Conservation (phyloP, 2,888 invertebrate species). For the Andricus curvator region DNA sequence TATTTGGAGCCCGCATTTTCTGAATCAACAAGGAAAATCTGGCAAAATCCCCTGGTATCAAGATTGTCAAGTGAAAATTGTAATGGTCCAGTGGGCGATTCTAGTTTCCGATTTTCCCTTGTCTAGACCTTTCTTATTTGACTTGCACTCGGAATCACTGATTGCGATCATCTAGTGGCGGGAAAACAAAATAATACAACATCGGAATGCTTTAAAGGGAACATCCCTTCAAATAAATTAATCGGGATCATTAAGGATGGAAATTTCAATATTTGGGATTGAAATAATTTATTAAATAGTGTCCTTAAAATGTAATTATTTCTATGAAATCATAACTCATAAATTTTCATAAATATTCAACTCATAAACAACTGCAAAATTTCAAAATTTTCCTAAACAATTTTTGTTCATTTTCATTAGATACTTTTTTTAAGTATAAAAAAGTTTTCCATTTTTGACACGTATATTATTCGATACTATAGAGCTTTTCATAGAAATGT, state of each 20-base stretch:
- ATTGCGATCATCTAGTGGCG: background rate
- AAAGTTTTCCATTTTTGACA: too few relatives aligned
- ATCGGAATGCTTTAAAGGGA: background rate
- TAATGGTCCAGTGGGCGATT: background rate
- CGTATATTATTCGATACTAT: too few relatives aligned
- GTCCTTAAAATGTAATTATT: too few relatives aligned
- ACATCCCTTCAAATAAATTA: background rate
- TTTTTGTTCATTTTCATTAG: too few relatives aligned
- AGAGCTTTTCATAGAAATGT: too few relatives aligned
- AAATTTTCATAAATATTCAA: too few relatives aligned
- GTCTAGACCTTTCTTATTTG: conserved; percentile 1
- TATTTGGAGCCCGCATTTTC: background rate
- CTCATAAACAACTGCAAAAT: too few relatives aligned
- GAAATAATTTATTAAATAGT: too few relatives aligned
- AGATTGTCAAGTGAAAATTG: background rate
- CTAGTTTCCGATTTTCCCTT: background rate
- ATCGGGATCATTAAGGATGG: background rate
- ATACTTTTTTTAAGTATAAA: too few relatives aligned
- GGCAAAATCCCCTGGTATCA: background rate
- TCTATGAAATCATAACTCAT: too few relatives aligned
- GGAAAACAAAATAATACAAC: background rate
- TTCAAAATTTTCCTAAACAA: too few relatives aligned
- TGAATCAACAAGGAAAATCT: conserved; percentile 1
- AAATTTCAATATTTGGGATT: too few relatives aligned
- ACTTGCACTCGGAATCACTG: background rate